Conservation (phyloP, 2,797 vertebrate species). For the Neosilurus mollespiculum region DNA sequence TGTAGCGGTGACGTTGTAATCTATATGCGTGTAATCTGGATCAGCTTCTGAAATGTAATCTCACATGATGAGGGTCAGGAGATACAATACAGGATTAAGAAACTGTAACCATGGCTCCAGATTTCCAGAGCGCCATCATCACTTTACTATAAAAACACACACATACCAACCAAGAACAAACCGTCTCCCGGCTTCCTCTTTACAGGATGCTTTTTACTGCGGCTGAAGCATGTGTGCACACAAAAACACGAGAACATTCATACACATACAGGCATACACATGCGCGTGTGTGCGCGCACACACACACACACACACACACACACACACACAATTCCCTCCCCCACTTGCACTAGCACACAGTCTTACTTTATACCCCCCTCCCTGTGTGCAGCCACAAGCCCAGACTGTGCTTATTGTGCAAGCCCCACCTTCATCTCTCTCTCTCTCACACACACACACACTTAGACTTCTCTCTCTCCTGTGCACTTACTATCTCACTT, state of each 20-base stretch:
- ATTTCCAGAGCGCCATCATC: slow-evolving; percentile 13
- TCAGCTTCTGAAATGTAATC: slow-evolving; percentile 13
- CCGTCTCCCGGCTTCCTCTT: background rate
- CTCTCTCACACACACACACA: slow-evolving; percentile 8
- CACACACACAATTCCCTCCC: slow-evolving; percentile 28
- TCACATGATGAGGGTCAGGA: background rate
- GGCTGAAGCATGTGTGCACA: slow-evolving; percentile 16
- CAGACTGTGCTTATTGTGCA: slow-evolving; percentile 47
- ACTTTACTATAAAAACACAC: slow-evolving; percentile 5
- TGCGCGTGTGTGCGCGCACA: background rate
- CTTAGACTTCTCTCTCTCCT: slow-evolving; percentile 19
- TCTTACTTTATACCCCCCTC: slow-evolving; percentile 32
- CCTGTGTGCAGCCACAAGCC: slow-evolving; percentile 20
- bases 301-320: slow-evolving; percentile 4
- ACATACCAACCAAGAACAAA: background rate
- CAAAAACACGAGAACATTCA: slow-evolving; percentile 4
- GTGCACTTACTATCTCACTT: slow-evolving; percentile 5
- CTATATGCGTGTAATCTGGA: slow-evolving; percentile 21
- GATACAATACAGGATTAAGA: slow-evolving; percentile 18
- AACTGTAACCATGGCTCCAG: slow-evolving; percentile 9
- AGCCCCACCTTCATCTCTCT: slow-evolving; percentile 32
- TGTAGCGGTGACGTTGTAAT: background rate
- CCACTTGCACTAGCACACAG: slow-evolving; percentile 11
- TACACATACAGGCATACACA: slow-evolving; percentile 21
- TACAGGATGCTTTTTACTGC: slow-evolving; percentile 21